Base-by-base conservation (phyloP, 2,797 vertebrate genomes). In the Myoxocephalus aenaeus region DNA sequence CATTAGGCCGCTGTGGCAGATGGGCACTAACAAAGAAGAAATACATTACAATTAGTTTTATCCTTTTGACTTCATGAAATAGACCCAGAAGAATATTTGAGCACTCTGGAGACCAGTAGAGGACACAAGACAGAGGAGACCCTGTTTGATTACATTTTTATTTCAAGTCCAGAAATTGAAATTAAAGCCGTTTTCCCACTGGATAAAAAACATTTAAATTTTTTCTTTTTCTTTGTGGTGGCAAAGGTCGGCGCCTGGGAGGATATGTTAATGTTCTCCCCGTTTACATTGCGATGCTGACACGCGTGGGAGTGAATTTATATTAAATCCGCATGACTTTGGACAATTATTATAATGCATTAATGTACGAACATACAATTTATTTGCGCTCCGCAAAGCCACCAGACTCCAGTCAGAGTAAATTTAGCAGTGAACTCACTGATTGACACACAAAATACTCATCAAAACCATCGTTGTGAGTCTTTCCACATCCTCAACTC, bases 31-130 rank as follows among this genome's bases (percentile, higher is more conserved):
- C 38, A 20, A n/a, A 46, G 25, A 61, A 38, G 25, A 48, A 40
- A 64, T 15, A 15, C 51, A 70, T 63, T 20, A 53, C 15, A 29
- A 68, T 11, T 1, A 36, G 11, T 62, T 79, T 65, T 48, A 58
- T 70, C 11, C 2, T 27, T 65, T 65, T 50, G 15, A 36, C 17
- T 38, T 65, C 2, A 61, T 70, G 32, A 65, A 66, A 63, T 13
- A 50, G 3, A 51, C 44, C 10, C 40, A 9, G 7, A 20, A 75
- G 22, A 53, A 20, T 56, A 38, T 67, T 5, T 61, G 13, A 67
- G 42, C 32, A 38, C 10, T 46, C 11, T 18, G 3, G 46, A 70
- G 68, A 66, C 42, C 34, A 42, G 64, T 11, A 48, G 40, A 80
- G 17, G 5, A 11, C 25, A 29, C 2, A 25, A 50, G 59, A 22